phyloP scores from a whole-genome alignment of 2,888 invertebrate species.

The Tetragonula carbonaria region DNA sequence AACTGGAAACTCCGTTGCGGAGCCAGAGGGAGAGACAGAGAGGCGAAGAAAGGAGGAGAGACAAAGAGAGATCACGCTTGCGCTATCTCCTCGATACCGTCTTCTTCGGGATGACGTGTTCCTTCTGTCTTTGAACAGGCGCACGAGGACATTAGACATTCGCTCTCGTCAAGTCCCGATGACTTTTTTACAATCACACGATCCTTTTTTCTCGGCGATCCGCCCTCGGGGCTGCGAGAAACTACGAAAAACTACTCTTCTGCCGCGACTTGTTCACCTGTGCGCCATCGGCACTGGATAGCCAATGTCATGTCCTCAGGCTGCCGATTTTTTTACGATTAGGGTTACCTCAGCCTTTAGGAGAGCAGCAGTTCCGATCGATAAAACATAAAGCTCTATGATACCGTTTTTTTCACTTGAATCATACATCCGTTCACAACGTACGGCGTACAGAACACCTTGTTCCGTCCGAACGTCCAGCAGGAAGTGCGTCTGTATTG shows the following conservation, averaged over 20 bases:
- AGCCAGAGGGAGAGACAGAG: constrained; percentile 53
- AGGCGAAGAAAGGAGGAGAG: constrained; percentile 62
- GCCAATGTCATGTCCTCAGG: constrained; percentile 70
- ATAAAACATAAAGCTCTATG: constrained; percentile 61
- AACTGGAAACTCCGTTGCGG: constrained; percentile 20
- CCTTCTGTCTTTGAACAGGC: constrained; percentile 64
- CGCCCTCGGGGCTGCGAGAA: background rate
- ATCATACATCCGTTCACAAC: constrained; percentile 64
- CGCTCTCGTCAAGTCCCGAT: constrained; percentile 46
- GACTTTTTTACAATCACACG: background rate
- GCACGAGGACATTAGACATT: constrained; percentile 70
- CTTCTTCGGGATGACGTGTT: constrained; percentile 70
- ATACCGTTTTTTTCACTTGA: constrained; percentile 66
- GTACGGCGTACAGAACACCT: constrained; percentile 49
- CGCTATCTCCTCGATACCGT: constrained; percentile 71
- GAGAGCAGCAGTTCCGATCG: constrained; percentile 68
- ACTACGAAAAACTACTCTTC: background rate
- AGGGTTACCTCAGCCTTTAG: constrained; percentile 66
- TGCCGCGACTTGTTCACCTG: background rate
- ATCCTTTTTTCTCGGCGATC: background rate
- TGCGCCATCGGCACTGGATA: constrained; percentile 29
- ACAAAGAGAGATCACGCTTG: constrained; percentile 61
- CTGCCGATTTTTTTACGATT: constrained; percentile 50
- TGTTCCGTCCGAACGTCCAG: constrained; percentile 56
- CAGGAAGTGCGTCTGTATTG: constrained; percentile 57